A percentile compares a stretch with the other conserved stretches of the same genome.
phyloP scores from a whole-genome alignment of 2,888 invertebrate genomes.

The Chydorus sphaericus region DNA sequence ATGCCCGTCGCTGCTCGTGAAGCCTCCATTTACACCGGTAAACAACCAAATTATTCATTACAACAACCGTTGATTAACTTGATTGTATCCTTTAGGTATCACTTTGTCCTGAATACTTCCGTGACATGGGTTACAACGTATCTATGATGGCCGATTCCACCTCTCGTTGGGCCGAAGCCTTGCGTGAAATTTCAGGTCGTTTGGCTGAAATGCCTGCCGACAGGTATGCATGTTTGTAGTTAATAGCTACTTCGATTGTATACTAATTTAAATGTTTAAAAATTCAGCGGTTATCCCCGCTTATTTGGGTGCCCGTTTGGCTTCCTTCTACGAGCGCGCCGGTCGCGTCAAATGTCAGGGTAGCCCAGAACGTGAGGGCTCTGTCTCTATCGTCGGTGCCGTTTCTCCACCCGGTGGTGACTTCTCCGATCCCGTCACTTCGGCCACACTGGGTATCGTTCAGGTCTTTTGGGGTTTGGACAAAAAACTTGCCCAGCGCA shows the following conservation, averaged over 20 bases:
- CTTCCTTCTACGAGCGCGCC: constrained; percentile 98
- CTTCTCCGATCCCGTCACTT: constrained; percentile 99
- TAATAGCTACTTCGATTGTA: not conserved
- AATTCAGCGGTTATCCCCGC: constrained; percentile 44
- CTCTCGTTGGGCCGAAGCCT: constrained; percentile 99
- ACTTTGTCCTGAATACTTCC: constrained; percentile 99
- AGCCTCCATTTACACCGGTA: constrained; percentile 94
- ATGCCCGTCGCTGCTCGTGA: constrained; percentile 99
- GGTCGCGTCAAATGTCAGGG: constrained; percentile 94
- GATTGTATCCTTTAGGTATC: constrained; percentile 48
- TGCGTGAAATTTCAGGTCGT: constrained; percentile 98
- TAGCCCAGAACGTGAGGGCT: constrained; percentile 95
- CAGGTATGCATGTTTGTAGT: constrained; percentile 22
- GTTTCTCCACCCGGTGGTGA: constrained; percentile 99
- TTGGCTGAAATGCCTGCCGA: constrained; percentile 99
- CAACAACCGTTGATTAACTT: constrained; percentile 5
- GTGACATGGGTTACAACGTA: constrained; percentile 95
- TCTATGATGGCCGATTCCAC: constrained; percentile 99
- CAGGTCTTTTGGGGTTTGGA: constrained; percentile 99
- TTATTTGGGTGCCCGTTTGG: constrained; percentile 92
- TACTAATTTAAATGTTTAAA: not conserved
- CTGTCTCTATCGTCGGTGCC: constrained; percentile 98
- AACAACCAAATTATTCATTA: constrained; percentile 5
- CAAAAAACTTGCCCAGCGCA: constrained; percentile 96
- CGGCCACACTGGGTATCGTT: constrained; percentile 95